phyloP scores from a whole-genome alignment of 2,797 vertebrate species.

The Diplodus sargus region DNA sequence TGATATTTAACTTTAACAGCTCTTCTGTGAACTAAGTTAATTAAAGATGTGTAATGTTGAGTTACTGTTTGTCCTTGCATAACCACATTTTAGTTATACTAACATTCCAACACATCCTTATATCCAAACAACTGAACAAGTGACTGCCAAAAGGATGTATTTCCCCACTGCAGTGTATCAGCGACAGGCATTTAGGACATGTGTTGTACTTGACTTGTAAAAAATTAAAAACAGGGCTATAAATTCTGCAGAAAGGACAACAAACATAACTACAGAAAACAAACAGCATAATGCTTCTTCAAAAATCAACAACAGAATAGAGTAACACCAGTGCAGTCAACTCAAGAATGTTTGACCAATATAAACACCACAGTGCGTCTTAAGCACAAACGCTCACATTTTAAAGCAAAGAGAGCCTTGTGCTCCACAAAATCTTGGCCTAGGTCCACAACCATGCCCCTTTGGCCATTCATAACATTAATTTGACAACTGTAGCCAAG shows the following conservation, averaged over 20 bases:
- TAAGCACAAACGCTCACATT: not conserved
- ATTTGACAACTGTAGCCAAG: not conserved
- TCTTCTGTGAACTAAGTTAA: too few species aligned
- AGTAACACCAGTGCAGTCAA: not conserved
- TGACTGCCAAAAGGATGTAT: too few species aligned
- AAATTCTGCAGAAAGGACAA: not conserved
- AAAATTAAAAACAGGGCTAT: too few species aligned
- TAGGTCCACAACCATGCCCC: not conserved
- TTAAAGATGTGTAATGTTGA: too few species aligned
- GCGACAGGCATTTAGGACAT: too few species aligned
- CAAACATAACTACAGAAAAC: not conserved
- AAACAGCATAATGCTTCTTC: not conserved
- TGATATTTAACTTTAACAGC: too few species aligned
- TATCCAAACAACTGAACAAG: too few species aligned
- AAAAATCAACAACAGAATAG: not conserved
- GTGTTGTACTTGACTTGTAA: too few species aligned
- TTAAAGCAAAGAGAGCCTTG: constrained; percentile 1
- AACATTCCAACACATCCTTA: too few species aligned
- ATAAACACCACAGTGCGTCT: not conserved
- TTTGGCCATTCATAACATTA: not conserved
- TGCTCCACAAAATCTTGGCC: not conserved
- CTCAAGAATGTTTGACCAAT: not conserved
- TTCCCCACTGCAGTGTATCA: too few species aligned
- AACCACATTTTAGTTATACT: too few species aligned
- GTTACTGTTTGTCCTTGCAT: too few species aligned